Conservation (phyloP, 2,113 vertebrate genomes). For the Serilophus lunatus region DNA sequence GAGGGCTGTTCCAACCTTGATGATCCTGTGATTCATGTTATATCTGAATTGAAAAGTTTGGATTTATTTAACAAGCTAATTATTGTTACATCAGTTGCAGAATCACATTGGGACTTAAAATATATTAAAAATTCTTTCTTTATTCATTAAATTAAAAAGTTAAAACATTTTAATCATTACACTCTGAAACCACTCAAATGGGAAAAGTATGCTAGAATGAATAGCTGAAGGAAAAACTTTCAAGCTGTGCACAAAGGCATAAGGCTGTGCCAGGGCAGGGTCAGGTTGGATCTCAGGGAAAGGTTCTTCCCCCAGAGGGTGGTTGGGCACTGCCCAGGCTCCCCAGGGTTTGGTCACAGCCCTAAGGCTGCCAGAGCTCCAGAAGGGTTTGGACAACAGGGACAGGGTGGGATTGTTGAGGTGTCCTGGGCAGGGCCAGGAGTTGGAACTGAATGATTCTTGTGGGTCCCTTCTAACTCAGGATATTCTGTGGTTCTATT, state of each 20-base stretch:
- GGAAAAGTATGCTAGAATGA: background rate
- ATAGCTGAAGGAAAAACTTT: background rate
- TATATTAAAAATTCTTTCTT: background rate
- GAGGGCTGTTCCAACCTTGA: background rate
- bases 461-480: too few species aligned
- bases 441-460: background rate
- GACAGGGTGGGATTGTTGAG: too few species aligned
- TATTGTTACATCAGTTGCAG: background rate
- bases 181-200: background rate
- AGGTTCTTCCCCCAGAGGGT: too few species aligned
- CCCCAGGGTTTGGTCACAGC: too few species aligned
- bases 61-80: background rate
- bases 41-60: background rate
- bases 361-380: too few species aligned
- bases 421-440: background rate
- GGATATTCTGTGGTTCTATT: background rate
- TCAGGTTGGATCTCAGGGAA: too few species aligned
- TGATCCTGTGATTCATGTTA: background rate
- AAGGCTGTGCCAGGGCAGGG: background rate
- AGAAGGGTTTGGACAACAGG: too few species aligned
- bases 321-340: too few species aligned
- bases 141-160: background rate
- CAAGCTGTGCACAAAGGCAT: background rate
- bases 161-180: background rate
- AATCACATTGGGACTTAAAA: background rate